Percentiles rank a stretch among this genome's conserved stretches.
Evolutionary conservation across 2,888 invertebrate genomes (phyloP).

Genomic region (Drosophila tanythrix): DNA sequence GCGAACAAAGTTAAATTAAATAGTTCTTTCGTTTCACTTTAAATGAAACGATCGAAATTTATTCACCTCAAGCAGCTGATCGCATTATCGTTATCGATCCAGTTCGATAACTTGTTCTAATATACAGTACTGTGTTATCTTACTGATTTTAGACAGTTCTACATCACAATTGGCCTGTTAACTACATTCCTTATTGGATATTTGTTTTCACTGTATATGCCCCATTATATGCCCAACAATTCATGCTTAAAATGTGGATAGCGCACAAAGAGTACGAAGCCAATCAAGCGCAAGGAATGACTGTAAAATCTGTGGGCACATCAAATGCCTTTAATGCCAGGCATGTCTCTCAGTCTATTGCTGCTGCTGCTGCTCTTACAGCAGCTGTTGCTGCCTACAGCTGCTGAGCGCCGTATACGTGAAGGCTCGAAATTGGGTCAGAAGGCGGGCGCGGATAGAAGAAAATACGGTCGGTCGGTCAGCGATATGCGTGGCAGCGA

Average conservation of each 20-base stretch:
- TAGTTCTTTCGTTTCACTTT: neutral
- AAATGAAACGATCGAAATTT: neutral
- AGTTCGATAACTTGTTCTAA: neutral
- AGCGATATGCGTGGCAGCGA: conserved; percentile 22
- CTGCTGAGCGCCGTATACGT: conserved; percentile 71
- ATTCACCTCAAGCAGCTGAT: neutral
- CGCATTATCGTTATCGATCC: neutral
- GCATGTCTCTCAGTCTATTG: conserved; percentile 34
- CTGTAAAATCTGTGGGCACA: conserved; percentile 69
- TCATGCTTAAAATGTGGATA: conserved; percentile 33
- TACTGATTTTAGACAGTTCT: neutral
- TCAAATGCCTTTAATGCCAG: conserved; percentile 71
- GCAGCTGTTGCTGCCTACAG: conserved; percentile 11
- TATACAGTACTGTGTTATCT: too few relatives aligned
- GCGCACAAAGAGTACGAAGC: conserved; percentile 54
- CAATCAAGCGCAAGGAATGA: conserved; percentile 74
- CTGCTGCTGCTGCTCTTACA: neutral
- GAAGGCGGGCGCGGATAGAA: conserved; percentile 33
- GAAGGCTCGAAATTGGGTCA: conserved; percentile 73
- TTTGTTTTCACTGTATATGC: neutral
- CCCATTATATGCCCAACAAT: neutral
- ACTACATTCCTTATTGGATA: neutral
- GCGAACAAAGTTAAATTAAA: neutral
- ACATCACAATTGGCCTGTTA: neutral
- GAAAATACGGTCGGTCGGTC: conserved; percentile 20